Base-by-base conservation (phyloP, 2,888 invertebrate species). In the Bellardia pandia region DNA sequence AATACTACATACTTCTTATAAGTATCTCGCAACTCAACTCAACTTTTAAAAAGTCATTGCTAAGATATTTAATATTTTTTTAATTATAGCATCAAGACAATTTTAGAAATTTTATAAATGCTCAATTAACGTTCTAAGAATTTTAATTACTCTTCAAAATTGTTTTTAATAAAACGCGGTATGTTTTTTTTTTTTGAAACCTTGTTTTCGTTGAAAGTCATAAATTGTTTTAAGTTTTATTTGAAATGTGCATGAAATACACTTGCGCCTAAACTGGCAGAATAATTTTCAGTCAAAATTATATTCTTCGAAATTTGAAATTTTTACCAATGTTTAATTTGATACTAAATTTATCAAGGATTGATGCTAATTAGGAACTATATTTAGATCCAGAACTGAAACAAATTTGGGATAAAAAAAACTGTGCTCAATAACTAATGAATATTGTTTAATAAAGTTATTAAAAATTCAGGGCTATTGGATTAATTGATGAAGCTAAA, bases 41-140 rank as follows among this genome's bases (percentile, higher is more conserved):
- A 64, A 40, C 76, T 11, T 68, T 53, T 45, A 48, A 37, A 45
- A 58, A 69, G 37, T 60, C 37, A 48, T 60, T 42, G 42, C 13
- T 33, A 68, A 68, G 23, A 58, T 48, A 45, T 74, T 60, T 48
- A 13, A 58, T 72, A 37, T 37, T 37, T 37, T 56, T 56, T 68
- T 56, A 16, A 23, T 72, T 72, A n/a, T 8, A 37, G 37, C 6
- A 37, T 13, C 23, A 11, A 33, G 0, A 42, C 16, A 45, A 60
- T 60, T 23, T 48, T 16, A 37, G 4, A 23, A 23, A n/a, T 60
- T 64, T 51, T 64, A 30, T 80, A 23, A 62, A 30, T 62, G 23
- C 42, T n/a, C n/a, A 74, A 66, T 74, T 56, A 66, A 37, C 13
- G 7, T 42, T 48, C 16, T 30, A 64, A 64, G 72, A 74, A 66